Conservation (phyloP, 2,797 vertebrate genomes). For the Merluccius polli region DNA sequence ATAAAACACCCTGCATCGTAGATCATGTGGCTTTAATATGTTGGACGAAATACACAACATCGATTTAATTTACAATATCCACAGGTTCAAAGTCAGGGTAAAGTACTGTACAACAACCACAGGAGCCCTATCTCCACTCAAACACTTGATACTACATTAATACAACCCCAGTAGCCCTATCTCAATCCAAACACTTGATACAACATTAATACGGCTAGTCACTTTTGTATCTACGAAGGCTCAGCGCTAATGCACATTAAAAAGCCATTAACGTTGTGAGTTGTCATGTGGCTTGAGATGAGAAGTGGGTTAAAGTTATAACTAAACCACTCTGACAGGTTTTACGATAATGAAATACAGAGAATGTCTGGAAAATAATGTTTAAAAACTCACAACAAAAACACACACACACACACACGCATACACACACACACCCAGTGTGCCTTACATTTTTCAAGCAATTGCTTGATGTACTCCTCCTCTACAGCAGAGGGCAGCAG, state of each 20-base stretch:
- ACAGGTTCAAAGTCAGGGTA: neutral
- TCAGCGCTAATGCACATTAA: neutral
- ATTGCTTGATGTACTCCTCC: slow-evolving; percentile 87
- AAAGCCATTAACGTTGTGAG: neutral
- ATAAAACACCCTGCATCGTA: neutral
- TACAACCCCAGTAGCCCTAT: neutral
- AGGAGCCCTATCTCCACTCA: neutral
- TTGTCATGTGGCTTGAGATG: neutral
- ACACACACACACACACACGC: neutral
- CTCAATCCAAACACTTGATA: neutral
- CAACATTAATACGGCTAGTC: neutral
- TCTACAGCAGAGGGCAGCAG: slow-evolving; percentile 75
- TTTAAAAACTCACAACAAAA: neutral
- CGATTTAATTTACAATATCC: neutral
- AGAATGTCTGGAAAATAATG: neutral
- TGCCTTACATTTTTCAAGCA: slow-evolving; percentile 92
- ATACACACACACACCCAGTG: neutral
- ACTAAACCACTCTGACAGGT: neutral
- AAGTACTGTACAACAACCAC: neutral
- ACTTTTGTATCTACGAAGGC: neutral
- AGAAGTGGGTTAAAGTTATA: neutral
- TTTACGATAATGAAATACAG: neutral
- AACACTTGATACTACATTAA: neutral
- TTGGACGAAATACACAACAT: neutral
- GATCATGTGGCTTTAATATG: neutral